phyloP scores from a whole-genome alignment of 2,113 vertebrate species.

The Microcebus murinus region DNA sequence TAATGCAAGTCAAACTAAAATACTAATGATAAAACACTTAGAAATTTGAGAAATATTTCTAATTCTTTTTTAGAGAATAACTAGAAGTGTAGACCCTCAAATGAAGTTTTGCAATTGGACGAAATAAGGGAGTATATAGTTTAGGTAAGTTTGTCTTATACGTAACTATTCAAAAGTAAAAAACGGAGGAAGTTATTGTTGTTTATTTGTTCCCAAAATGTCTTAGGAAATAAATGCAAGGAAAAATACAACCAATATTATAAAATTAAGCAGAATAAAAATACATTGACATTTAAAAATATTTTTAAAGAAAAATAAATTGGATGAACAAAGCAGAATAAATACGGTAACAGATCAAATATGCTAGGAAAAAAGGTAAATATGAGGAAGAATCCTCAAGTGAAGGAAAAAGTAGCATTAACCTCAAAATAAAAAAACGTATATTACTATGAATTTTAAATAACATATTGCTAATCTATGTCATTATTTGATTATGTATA shows the following conservation, averaged over 20 bases:
- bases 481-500: not conserved
- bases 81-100: not conserved
- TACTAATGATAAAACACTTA: not conserved
- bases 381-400: not conserved
- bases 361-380: not conserved
- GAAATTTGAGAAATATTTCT: not conserved
- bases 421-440: not conserved
- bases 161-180: not conserved
- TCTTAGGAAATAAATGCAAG: not conserved
- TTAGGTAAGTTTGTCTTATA: not conserved
- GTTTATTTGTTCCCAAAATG: not conserved
- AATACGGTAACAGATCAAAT: not conserved
- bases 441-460: not conserved
- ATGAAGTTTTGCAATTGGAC: not conserved
- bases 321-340: not conserved
- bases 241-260: not conserved
- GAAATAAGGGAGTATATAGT: not conserved
- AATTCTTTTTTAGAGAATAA: not conserved
- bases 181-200: not conserved
- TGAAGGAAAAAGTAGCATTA: not conserved
- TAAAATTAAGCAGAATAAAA: not conserved
- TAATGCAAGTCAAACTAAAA: not conserved
- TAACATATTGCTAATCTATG: not conserved
- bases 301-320: not conserved
- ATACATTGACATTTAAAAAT: not conserved